A percentile compares a stretch with the other conserved stretches of the same genome.
Evolutionary conservation across 2,113 vertebrate species (phyloP).

Genomic region (Illadopsis cleaveri): DNA sequence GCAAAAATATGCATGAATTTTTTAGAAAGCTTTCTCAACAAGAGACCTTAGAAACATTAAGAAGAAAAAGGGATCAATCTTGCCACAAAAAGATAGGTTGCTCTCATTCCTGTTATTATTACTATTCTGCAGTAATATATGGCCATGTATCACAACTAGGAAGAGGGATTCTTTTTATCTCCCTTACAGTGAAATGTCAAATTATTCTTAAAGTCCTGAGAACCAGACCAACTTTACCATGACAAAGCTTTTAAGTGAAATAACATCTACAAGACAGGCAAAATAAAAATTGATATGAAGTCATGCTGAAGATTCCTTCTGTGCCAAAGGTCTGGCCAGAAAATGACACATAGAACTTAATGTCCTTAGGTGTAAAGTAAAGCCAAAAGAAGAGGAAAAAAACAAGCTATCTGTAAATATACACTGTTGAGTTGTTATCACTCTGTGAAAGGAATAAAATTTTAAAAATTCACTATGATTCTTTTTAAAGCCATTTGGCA

Average conservation of each 20-base stretch:
- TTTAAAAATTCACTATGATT: not conserved
- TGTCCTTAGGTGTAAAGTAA: not conserved
- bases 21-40: not conserved
- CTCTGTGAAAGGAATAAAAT: not conserved
- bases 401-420: not conserved
- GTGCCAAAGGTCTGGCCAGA: not conserved
- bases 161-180: not conserved
- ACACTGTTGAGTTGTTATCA: not conserved
- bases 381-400: not conserved
- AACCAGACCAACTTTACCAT: not conserved
- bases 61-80: not conserved
- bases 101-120: not conserved
- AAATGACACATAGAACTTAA: not conserved
- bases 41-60: not conserved
- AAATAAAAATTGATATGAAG: not conserved
- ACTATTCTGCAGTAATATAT: not conserved
- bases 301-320: not conserved
- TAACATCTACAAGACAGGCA: not conserved
- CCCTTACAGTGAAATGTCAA: accelerated
- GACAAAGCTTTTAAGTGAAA: not conserved
- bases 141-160: not conserved
- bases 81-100: not conserved
- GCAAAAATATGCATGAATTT: not conserved
- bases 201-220: not conserved
- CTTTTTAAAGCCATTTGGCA: not conserved